These are phyloP conservation scores for Cylloceria caligata DNA, from an alignment of 2,888 invertebrate genomes.

Conservation along the genomic window DNA sequence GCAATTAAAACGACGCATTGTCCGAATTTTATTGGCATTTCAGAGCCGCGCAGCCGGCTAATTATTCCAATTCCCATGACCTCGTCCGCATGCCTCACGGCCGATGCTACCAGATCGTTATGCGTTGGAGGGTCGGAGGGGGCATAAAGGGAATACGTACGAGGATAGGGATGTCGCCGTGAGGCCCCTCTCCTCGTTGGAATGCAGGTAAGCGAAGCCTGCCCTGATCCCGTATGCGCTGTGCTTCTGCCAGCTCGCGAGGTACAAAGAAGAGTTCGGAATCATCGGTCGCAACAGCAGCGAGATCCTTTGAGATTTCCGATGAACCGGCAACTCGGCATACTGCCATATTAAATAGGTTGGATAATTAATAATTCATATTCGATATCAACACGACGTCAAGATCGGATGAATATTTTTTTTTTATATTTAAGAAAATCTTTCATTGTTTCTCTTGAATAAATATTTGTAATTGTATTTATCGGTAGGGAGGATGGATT, in stretches of 20 bases:
- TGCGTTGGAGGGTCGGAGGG: constrained; percentile 41
- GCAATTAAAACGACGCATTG: background rate
- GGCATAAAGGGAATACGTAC: constrained; percentile 21
- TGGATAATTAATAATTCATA: background rate
- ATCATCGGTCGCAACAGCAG: background rate
- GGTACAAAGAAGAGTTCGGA: constrained; percentile 5
- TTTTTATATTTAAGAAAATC: background rate
- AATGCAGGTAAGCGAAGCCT: constrained; percentile 72
- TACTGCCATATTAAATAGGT: background rate
- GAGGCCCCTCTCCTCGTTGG: constrained; percentile 70
- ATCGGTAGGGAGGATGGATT: background rate
- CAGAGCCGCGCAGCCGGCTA: constrained; percentile 33
- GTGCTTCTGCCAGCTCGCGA: constrained; percentile 7
- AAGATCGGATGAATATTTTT: too few relatives aligned
- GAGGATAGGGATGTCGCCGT: constrained; percentile 45
- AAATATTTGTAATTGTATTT: background rate
- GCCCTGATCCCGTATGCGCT: constrained; percentile 43
- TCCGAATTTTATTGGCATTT: constrained; percentile 23
- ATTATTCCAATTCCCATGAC: constrained; percentile 76
- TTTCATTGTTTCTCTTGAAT: background rate
- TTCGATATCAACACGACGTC: background rate
- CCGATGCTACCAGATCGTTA: constrained; percentile 74
- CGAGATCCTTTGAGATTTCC: background rate
- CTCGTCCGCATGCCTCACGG: constrained; percentile 73
- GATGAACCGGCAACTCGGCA: background rate